Percentiles rank a stretch among this genome's conserved stretches.
Conservation (phyloP, 2,113 vertebrate genomes). For the Acrocephalus kingi region DNA sequence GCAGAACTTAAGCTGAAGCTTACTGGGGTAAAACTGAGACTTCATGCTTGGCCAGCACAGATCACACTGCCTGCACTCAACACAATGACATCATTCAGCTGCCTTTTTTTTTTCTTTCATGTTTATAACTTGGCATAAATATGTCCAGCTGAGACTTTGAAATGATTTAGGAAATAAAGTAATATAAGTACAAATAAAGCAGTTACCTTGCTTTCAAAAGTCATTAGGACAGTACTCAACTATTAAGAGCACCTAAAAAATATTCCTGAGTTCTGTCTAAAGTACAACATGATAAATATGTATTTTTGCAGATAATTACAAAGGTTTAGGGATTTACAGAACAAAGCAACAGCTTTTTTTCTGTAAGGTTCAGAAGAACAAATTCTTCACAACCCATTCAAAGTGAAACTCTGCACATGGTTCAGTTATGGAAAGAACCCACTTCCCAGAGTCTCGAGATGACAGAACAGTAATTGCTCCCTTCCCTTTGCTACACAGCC, state of each 20-base stretch:
- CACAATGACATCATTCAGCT: conserved; percentile 14
- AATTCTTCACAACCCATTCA: conserved; percentile 21
- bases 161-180: conserved; percentile 34
- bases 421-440: conserved; percentile 40
- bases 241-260: not conserved
- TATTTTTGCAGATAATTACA: not conserved
- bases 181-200: not conserved
- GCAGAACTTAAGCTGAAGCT: not conserved
- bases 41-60: not conserved
- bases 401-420: conserved; percentile 29
- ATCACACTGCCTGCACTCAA: not conserved
- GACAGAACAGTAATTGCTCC: not conserved
- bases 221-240: not conserved
- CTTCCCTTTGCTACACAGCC: not conserved
- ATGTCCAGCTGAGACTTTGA: not conserved
- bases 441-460: not conserved
- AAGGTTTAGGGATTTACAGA: not conserved
- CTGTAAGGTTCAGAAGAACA: not conserved
- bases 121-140: conserved; percentile 36
- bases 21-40: not conserved
- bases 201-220: not conserved
- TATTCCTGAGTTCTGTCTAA: not conserved
- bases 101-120: not conserved
- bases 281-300: not conserved
- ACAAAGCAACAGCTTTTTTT: not conserved